Percentiles rank a stretch among this genome's conserved stretches.
Evolutionary conservation across 2,797 vertebrate species (phyloP).

Genomic region (Rhinoraja longicauda): DNA sequence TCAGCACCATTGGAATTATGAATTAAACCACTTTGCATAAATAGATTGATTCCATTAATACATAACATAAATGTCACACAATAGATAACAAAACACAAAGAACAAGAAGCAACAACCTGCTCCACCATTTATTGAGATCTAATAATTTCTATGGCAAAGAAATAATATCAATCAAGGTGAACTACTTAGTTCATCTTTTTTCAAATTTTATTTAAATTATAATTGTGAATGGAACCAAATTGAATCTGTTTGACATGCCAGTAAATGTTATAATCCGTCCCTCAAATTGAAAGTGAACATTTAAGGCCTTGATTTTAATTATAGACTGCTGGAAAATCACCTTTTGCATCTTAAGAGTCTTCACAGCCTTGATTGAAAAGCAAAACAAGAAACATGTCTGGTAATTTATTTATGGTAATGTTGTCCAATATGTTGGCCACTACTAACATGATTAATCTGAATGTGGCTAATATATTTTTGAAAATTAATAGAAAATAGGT

Average conservation of each 20-base stretch:
- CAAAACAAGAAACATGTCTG: slow-evolving; percentile 10
- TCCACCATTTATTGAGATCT: too few relatives aligned
- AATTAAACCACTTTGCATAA: not conserved
- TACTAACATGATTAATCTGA: not conserved
- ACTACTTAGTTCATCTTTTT: not conserved
- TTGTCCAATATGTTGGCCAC: not conserved
- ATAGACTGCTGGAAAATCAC: not conserved
- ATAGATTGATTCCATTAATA: too few relatives aligned
- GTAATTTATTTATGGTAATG: not conserved
- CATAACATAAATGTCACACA: too few relatives aligned
- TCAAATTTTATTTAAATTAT: not conserved
- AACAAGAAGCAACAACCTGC: too few relatives aligned
- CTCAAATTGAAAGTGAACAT: not conserved
- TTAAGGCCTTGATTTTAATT: slow-evolving; percentile 7
- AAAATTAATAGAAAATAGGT: slow-evolving; percentile 3
- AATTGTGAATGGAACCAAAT: slow-evolving; percentile 4
- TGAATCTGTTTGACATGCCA: not conserved
- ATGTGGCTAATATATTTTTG: not conserved
- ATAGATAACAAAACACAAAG: too few relatives aligned
- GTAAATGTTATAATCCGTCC: not conserved
- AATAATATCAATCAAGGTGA: not conserved
- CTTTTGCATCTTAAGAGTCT: not conserved
- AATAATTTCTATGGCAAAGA: not conserved
- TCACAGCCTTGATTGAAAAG: slow-evolving; percentile 2
- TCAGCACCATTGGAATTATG: not conserved